A percentile compares a stretch with the other conserved stretches of the same genome.
Evolutionary conservation across 1,140 invertebrate genomes (phyloP).

Genomic region (Drosophila pseudoobscura): DNA sequence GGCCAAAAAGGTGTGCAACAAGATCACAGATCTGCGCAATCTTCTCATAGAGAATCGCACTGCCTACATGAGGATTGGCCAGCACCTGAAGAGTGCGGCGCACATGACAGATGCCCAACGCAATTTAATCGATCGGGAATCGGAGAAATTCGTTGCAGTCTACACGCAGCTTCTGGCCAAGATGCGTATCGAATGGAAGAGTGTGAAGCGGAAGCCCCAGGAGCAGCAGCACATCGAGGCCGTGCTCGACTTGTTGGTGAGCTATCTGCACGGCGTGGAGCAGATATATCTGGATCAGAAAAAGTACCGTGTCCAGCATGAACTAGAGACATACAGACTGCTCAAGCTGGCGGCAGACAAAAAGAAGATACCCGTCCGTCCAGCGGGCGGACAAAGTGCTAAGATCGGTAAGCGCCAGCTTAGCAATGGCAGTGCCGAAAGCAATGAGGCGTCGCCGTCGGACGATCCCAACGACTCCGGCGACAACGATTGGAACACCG

Average conservation of each 20-base stretch:
- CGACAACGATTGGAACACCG: constrained; percentile 66
- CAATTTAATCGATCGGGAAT: constrained; percentile 91
- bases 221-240: constrained; percentile 90
- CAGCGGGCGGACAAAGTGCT: constrained; percentile 47
- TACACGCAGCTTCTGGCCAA: constrained; percentile 89
- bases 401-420: constrained; percentile 39
- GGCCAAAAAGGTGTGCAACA: constrained; percentile 90
- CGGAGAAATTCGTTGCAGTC: constrained; percentile 92
- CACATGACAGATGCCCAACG: constrained; percentile 91
- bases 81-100: constrained; percentile 86
- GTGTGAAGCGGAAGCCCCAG: constrained; percentile 87
- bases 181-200: constrained; percentile 87
- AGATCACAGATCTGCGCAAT: constrained; percentile 91
- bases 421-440: constrained; percentile 17
- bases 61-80: constrained; percentile 93
- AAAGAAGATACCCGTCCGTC: constrained; percentile 78
- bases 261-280: constrained; percentile 92
- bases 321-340: constrained; percentile 92
- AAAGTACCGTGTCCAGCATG: constrained; percentile 92
- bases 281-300: constrained; percentile 95
- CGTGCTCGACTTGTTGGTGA: constrained; percentile 89
- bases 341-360: constrained; percentile 87
- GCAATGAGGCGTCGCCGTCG: background rate
- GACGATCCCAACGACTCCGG: constrained; percentile 4
- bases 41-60: constrained; percentile 92